Evolutionary conservation across 1,140 invertebrate genomes (phyloP), one percentile per base, ranked within the genome.

Genomic region (Rhagoletis zephyria): DNA sequence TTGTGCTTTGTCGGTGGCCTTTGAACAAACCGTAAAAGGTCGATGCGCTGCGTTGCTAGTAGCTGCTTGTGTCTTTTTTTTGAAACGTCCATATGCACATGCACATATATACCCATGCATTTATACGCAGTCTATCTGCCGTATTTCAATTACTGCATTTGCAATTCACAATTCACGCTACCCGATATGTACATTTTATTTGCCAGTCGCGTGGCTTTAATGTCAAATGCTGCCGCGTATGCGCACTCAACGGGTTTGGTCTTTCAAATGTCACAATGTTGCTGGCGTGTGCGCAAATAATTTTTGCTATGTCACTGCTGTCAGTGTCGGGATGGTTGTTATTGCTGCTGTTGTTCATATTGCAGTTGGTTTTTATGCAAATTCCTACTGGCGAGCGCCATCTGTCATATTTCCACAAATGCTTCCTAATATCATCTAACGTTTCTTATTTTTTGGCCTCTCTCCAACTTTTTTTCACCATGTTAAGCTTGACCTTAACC

Each of bases 341-440:
- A 10, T 30, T 4, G 1, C 0, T 67, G 4, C 40, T 67, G 16
- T 48, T 51, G 42, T 16, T 85, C 42, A 19, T 12, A 48, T 51
- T 45, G 59, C 40, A 63, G 63, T 85, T 61, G 85, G 10, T 63
- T 61, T 65, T 61, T 61, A 63, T 86, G 60, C 12, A 63, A 86
- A 65, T 86, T 86, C 48, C 45, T 4, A 16, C 48, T 10, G 19
- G 74, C 10, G 74, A 81, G 74, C 74, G 74, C 48, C 74, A 81
- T 81, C 74, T 81, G 74, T 81, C 74, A 81, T 81, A 81, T 81
- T 81, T 81, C 74, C 74, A 48, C 74, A 81, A 81, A 81, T 51
- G 74, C 74, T 81, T 81, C 74, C 74, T 81, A 51, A 59, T 81
- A 48, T 81, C 48, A 81, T 56, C 48, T 19, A 81, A 30, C n/a